These are phyloP conservation scores for Sitodiplosis mosellana DNA, from an alignment of 1,140 invertebrate genomes.

Conservation along the genomic window DNA sequence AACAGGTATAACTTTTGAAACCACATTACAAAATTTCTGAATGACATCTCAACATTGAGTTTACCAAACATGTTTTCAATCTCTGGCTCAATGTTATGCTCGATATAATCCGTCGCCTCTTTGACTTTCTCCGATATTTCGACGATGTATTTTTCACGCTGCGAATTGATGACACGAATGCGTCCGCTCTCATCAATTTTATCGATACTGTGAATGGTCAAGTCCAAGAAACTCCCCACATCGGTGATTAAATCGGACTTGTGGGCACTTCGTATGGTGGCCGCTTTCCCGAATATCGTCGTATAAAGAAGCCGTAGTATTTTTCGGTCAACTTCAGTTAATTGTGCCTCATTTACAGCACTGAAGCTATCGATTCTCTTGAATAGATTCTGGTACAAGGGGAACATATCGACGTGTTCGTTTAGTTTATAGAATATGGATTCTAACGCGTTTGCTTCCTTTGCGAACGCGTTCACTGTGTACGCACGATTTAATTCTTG, in stretches of 20 bases:
- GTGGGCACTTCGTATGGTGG: not conserved
- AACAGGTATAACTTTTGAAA: too few species aligned
- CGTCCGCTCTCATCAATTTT: not conserved
- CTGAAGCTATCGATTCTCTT: not conserved
- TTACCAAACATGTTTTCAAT: not conserved
- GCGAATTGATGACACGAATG: not conserved
- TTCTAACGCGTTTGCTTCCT: not conserved
- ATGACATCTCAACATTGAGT: not conserved
- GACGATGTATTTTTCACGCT: not conserved
- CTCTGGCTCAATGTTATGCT: not conserved
- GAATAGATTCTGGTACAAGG: not conserved
- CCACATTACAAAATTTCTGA: too few species aligned
- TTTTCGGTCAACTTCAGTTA: not conserved
- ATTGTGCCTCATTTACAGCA: not conserved
- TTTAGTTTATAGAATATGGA: not conserved
- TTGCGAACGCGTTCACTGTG: not conserved
- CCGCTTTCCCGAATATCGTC: not conserved
- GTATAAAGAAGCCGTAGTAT: not conserved
- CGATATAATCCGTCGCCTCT: not conserved
- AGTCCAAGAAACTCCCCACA: not conserved
- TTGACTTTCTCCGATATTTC: not conserved
- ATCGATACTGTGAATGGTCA: not conserved
- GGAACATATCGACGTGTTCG: not conserved
- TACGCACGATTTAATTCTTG: not conserved
- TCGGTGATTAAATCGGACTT: not conserved